Evolutionary conservation across 2,797 vertebrate genomes (phyloP), one percentile per base, ranked within the genome.

Genomic region (Bovichtus variegatus): DNA sequence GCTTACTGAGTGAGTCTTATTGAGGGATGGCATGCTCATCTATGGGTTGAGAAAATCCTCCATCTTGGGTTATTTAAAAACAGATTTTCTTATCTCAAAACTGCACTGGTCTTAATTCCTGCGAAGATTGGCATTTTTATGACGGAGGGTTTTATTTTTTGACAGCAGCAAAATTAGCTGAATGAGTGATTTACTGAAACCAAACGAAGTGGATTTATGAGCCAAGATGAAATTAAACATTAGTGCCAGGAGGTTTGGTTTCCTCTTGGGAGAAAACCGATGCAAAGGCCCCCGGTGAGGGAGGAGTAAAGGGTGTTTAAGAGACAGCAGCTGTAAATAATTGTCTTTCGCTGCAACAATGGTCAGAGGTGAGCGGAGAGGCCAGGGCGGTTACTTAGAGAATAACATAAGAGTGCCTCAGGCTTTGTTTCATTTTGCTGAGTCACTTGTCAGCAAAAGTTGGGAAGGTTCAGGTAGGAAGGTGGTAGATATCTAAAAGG

Each of bases 311-410:
- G 38, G 47, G 16, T 36, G 58, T 79, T 58, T 2, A 76, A 64
- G 43, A 19, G 21, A 74, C 60, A 11, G 9, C 51, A 59, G 58
- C 68, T 25, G 78, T 49, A 69, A 69, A 60, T 63, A 55, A 69
- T 57, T 27, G 11, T 11, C 23, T 49, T 62, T 74, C 78, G 84
- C 68, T 60, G 64, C 53, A 50, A 2, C 65, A 54, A 63, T 64
- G 23, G 7, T 38, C 11, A 23, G 44, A 71, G 51, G 16, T 27
- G 68, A 70, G 44, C 2, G 6, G 9, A 53, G 51, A 75, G 59
- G 51, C 18, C 21, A 3, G 11, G 31, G 1, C 63, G 64, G 62
- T 34, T 53, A 19, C 53, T 25, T 13, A 18, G 29, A 71, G 25
- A 49, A n/a, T 18, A 54, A 59, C 21, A 9, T 16, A 47, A 47